Percentiles rank a stretch among this genome's conserved stretches.
Conservation (phyloP, 2,888 invertebrate genomes). For the Eustalomyia histrio region DNA sequence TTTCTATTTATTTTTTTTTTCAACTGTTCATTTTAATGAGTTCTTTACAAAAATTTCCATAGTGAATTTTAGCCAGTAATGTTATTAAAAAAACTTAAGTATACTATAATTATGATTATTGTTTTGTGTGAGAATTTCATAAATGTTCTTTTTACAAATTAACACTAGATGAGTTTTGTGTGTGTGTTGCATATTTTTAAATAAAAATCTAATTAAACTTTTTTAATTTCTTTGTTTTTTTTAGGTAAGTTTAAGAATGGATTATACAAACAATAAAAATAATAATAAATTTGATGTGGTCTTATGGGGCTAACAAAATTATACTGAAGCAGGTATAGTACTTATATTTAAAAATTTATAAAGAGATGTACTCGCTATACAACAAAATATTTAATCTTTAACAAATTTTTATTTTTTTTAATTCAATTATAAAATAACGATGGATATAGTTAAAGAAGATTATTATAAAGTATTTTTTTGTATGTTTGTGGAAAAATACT, state of each 20-base stretch:
- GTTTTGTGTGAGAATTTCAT: conserved; percentile 9
- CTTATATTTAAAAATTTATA: background rate
- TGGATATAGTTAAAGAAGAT: no score
- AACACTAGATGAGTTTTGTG: conserved; percentile 18
- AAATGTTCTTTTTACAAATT: conserved; percentile 44
- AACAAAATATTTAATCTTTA: no score
- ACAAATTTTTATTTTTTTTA: no score
- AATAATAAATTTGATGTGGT: background rate
- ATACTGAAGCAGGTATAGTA: background rate
- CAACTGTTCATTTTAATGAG: conserved; percentile 16
- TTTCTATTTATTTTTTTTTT: background rate
- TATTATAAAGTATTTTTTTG: no score
- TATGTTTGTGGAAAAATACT: no score
- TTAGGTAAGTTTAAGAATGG: conserved; percentile 59
- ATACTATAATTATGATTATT: background rate
- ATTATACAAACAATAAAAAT: conserved; percentile 23
- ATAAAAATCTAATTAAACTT: conserved; percentile 64
- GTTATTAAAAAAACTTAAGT: conserved; percentile 28
- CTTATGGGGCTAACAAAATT: background rate
- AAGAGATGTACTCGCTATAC: no score
- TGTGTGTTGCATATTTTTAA: no score
- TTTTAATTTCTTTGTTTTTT: conserved; percentile 46
- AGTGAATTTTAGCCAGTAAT: conserved; percentile 15
- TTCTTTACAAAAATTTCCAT: conserved; percentile 25
- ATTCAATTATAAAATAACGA: no score